A percentile compares a stretch with the other conserved stretches of the same genome.
Evolutionary conservation across 2,888 invertebrate species (phyloP).

Genomic region (Rotaria macrura): DNA sequence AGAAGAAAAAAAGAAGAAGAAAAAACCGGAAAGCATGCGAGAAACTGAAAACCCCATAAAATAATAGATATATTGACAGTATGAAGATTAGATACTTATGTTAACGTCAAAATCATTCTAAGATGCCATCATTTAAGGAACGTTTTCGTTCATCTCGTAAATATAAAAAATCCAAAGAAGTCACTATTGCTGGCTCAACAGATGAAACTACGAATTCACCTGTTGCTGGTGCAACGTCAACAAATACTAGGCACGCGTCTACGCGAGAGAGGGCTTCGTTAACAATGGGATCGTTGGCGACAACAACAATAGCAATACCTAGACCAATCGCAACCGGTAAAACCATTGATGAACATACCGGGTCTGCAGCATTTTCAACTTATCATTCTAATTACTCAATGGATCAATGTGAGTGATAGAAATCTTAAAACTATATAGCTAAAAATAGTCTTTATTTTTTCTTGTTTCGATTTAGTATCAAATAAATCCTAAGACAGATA

Average conservation of each 20-base stretch:
- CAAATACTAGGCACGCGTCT: not conserved
- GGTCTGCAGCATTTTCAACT: too few species aligned
- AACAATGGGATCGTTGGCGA: not conserved
- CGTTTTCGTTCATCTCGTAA: constrained; percentile 4
- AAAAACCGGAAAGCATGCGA: not conserved
- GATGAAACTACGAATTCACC: too few species aligned
- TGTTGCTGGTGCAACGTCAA: not conserved
- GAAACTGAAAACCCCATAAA: not conserved
- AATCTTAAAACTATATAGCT: too few species aligned
- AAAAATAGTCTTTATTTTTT: too few species aligned
- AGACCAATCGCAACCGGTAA: not conserved
- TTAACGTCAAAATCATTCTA: not conserved
- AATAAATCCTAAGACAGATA: too few species aligned
- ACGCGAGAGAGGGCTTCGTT: not conserved
- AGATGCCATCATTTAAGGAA: constrained; percentile 16
- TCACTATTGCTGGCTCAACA: too few species aligned
- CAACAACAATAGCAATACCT: not conserved
- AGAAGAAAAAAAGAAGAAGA: too few species aligned
- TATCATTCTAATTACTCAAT: too few species aligned
- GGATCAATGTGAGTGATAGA: too few species aligned
- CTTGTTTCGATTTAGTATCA: too few species aligned
- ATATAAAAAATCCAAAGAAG: not conserved
- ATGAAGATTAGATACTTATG: not conserved
- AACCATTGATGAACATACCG: not conserved
- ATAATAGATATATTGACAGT: not conserved